phyloP scores from a whole-genome alignment of 2,113 vertebrate species.

The Xiphophorus hellerii region DNA sequence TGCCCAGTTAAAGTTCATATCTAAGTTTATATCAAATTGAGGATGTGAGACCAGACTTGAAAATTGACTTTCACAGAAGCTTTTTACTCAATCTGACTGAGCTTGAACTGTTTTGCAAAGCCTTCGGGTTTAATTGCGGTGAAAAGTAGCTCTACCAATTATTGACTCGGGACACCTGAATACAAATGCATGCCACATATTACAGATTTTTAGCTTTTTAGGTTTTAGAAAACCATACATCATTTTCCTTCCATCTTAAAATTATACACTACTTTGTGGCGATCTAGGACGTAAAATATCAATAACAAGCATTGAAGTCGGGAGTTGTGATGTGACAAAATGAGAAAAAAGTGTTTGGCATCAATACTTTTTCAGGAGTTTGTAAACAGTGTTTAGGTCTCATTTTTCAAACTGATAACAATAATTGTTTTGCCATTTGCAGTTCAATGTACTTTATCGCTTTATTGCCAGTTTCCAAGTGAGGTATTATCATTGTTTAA shows the following conservation, averaged over 20 bases:
- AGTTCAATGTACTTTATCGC: background rate
- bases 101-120: background rate
- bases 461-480: slow-evolving; percentile 8
- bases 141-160: background rate
- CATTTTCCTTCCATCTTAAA: background rate
- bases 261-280: background rate
- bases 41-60: background rate
- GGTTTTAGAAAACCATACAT: background rate
- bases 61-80: too few species aligned
- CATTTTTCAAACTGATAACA: background rate
- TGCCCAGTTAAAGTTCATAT: too few species aligned
- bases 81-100: background rate
- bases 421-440: background rate
- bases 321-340: background rate
- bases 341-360: background rate
- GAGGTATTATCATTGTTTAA: slow-evolving; percentile 7
- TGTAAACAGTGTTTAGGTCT: background rate
- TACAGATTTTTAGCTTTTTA: background rate
- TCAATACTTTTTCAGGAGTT: background rate
- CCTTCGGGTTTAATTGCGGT: background rate
- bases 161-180: background rate
- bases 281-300: background rate
- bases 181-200: background rate
- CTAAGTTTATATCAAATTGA: background rate
- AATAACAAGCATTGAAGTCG: background rate